These are phyloP conservation scores for Sylvilagus floridanus DNA, from an alignment of 2,797 vertebrate species.

Conservation along the genomic window DNA sequence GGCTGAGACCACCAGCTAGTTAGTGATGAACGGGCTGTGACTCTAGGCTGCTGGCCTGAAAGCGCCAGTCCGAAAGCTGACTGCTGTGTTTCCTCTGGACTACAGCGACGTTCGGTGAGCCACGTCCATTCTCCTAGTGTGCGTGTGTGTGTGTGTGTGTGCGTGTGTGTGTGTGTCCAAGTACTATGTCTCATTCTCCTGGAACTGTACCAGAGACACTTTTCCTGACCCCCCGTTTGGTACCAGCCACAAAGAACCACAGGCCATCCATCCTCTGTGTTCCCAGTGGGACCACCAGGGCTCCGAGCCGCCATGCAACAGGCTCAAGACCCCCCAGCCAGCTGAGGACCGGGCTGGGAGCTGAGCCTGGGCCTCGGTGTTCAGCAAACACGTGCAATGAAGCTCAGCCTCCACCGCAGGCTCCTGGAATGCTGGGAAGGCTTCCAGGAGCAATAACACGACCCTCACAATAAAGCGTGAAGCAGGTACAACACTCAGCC, in stretches of 20 bases:
- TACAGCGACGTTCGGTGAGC: background rate
- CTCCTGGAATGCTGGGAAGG: background rate
- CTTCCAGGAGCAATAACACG: background rate
- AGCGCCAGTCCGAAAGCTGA: background rate
- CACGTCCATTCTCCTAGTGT: background rate
- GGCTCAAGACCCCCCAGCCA: background rate
- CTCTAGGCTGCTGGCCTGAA: background rate
- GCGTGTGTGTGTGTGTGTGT: background rate
- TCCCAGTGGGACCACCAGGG: background rate
- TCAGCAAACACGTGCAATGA: constrained; percentile 19
- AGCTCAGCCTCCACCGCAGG: background rate
- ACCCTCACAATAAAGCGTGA: background rate
- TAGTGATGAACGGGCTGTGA: background rate
- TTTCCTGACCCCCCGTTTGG: background rate
- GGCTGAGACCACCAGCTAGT: background rate
- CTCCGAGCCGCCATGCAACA: background rate
- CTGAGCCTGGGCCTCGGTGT: background rate
- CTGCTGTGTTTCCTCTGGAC: background rate
- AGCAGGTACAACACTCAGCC: background rate
- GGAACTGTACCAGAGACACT: background rate
- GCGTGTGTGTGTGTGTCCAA: background rate
- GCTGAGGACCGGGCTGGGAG: background rate
- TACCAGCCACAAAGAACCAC: constrained; percentile 3
- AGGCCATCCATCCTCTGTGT: background rate
- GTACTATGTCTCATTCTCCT: background rate